phyloP scores from a whole-genome alignment of 1,140 invertebrate species.

The Pseudomyrmex dendroicus region DNA sequence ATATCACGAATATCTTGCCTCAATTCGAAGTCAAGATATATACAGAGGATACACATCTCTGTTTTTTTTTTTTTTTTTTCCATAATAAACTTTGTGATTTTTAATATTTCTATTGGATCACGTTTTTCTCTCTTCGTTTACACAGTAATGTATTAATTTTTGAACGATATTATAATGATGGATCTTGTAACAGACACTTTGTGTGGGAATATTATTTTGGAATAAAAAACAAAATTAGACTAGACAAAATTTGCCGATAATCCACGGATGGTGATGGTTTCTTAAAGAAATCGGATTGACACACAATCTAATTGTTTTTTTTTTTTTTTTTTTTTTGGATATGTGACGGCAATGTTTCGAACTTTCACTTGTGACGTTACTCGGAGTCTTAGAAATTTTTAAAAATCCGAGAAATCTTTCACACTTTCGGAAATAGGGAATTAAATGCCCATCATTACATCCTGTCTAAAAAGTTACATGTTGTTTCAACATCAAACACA shows the following conservation, averaged over 20 bases:
- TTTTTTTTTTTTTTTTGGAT: not conserved
- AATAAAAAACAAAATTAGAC: not conserved
- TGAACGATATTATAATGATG: slow-evolving; percentile 14
- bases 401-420: not conserved
- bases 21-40: slow-evolving; percentile 56
- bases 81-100: slow-evolving; percentile 3
- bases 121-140: not conserved
- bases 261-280: no score
- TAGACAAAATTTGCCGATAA: no score
- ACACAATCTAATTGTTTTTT: no score
- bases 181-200: not conserved
- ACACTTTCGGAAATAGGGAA: not conserved
- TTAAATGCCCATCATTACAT: not conserved
- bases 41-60: slow-evolving; percentile 37
- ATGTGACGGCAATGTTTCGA: not conserved
- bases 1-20: slow-evolving; percentile 43
- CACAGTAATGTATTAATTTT: slow-evolving; percentile 12
- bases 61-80: no score
- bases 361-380: not conserved
- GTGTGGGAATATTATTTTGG: not conserved
- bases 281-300: no score
- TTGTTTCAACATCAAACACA: no score
- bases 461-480: no score
- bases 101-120: not conserved
- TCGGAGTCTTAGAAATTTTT: not conserved